Percentiles rank a stretch among this genome's conserved stretches.
These are phyloP conservation scores for Phylloscopus trochiloides DNA, from an alignment of 2,113 vertebrate species.

Conservation along the genomic window DNA sequence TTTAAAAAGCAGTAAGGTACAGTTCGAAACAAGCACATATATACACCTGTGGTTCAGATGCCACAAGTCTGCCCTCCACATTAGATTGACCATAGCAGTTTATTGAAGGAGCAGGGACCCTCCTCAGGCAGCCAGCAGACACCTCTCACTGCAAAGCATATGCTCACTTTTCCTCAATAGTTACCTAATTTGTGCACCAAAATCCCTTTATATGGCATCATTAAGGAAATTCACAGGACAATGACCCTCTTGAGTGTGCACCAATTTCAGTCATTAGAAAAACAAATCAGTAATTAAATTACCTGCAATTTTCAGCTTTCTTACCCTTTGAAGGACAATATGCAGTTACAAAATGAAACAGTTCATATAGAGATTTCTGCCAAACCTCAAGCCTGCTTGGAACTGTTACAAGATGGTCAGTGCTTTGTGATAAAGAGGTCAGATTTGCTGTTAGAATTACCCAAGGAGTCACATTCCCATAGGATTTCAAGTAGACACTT, in stretches of 20 bases:
- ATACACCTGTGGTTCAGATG: rapidly evolving
- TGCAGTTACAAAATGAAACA: background rate
- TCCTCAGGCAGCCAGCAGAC: background rate
- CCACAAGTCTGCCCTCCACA: background rate
- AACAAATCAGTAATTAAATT: background rate
- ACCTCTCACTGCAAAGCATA: background rate
- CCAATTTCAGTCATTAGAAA: background rate
- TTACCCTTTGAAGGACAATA: background rate
- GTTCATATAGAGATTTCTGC: background rate
- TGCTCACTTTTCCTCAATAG: background rate
- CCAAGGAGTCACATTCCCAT: background rate
- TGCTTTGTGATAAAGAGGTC: background rate
- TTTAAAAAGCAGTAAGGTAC: background rate
- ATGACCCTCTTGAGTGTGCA: background rate
- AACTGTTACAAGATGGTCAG: background rate
- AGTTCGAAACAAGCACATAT: background rate
- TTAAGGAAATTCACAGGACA: background rate
- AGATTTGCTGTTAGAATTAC: background rate
- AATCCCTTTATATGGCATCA: background rate
- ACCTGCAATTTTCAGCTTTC: background rate
- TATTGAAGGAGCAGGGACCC: background rate
- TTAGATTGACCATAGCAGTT: background rate
- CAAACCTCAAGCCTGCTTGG: background rate
- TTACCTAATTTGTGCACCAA: background rate
- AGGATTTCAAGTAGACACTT: background rate